phyloP scores from a whole-genome alignment of 1,140 invertebrate genomes.

The Apis dorsata region DNA sequence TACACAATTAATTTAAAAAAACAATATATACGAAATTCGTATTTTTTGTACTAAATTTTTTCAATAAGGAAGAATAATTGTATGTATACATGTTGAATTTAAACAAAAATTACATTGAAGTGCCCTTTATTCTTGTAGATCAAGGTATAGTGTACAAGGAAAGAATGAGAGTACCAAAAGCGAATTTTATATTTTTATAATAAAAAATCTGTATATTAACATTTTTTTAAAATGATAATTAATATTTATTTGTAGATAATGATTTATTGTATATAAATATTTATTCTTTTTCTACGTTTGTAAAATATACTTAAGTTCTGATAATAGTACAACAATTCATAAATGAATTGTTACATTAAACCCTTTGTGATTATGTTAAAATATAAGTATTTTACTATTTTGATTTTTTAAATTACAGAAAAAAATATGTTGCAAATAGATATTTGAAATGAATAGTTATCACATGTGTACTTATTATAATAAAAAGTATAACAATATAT shows the following conservation, averaged over 20 bases:
- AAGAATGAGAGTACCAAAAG: background rate
- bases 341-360: background rate
- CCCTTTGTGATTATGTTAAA: background rate
- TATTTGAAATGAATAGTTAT: conserved; percentile 1
- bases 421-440: background rate
- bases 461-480: background rate
- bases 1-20: conserved; percentile 20
- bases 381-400: background rate
- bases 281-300: conserved; percentile 17
- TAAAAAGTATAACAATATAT: background rate
- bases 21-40: conserved; percentile 44
- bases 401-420: background rate
- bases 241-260: conserved; percentile 9
- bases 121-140: conserved; percentile 13
- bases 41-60: conserved; percentile 34
- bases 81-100: conserved; percentile 6
- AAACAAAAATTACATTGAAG: background rate
- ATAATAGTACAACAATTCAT: background rate
- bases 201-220: background rate
- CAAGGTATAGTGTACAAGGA: conserved; percentile 14
- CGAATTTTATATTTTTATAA: conserved; percentile 38
- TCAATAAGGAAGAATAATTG: background rate
- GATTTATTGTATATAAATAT: conserved; percentile 22
- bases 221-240: background rate
- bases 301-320: background rate